A percentile compares a stretch with the other conserved stretches of the same genome.
phyloP scores from a whole-genome alignment of 2,797 vertebrate species.

The Xiphorhynchus erythropygius region DNA sequence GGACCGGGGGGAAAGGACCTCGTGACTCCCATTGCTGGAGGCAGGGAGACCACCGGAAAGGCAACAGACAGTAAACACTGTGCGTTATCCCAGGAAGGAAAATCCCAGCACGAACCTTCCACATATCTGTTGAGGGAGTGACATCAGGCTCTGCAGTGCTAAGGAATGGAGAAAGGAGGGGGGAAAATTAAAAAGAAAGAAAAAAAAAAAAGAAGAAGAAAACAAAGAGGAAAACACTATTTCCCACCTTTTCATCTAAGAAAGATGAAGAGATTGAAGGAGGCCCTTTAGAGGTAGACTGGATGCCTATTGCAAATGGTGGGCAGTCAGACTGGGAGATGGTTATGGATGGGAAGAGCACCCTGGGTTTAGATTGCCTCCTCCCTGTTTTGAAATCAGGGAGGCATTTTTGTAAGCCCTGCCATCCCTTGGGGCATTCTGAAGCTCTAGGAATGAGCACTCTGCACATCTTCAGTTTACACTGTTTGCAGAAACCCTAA shows the following conservation, averaged over 20 bases:
- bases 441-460: slow-evolving; percentile 14
- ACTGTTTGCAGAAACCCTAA: slow-evolving; percentile 53
- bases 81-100: slow-evolving; percentile 38
- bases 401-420: not conserved
- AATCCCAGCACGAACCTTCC: slow-evolving; percentile 25
- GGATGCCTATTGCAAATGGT: not conserved
- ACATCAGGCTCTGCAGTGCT: slow-evolving; percentile 22
- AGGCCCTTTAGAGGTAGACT: not conserved
- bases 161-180: not conserved
- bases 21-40: slow-evolving; percentile 29
- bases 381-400: not conserved
- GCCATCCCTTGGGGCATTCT: not conserved
- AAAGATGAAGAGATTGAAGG: not conserved
- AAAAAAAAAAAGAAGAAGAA: not conserved
- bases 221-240: not conserved
- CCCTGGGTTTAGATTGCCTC: not conserved
- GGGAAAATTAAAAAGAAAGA: fast-evolving
- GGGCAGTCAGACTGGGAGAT: not conserved
- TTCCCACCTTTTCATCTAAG: not conserved
- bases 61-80: slow-evolving; percentile 58
- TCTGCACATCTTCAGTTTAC: slow-evolving; percentile 59
- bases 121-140: slow-evolving; percentile 23
- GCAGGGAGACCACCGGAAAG: slow-evolving; percentile 61
- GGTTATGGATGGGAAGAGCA: not conserved
- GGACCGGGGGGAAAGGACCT: slow-evolving; percentile 15